A percentile compares a stretch with the other conserved stretches of the same genome.
Conservation (phyloP, 2,113 vertebrate species). For the Formicarius rufipectus region DNA sequence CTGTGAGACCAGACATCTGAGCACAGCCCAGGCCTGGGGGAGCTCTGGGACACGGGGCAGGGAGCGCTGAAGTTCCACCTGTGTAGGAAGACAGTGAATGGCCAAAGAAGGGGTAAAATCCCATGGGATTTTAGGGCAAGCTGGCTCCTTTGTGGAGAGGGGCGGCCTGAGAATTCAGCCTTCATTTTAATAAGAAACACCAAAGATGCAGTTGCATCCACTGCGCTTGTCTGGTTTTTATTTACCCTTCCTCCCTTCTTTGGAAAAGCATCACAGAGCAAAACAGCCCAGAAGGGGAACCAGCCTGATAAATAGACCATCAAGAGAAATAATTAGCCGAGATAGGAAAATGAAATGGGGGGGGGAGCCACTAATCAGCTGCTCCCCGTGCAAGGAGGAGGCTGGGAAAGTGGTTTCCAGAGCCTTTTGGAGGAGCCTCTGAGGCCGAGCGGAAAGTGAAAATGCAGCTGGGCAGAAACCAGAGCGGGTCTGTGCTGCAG, state of each 20-base stretch:
- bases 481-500: constrained; percentile 11
- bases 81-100: background rate
- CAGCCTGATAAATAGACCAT: constrained; percentile 65
- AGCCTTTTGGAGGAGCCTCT: constrained; percentile 47
- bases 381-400: constrained; percentile 18
- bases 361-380: constrained; percentile 56
- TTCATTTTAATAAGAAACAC: background rate
- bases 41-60: background rate
- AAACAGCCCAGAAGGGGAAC: constrained; percentile 40
- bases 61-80: accelerated
- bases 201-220: background rate
- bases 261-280: constrained; percentile 38
- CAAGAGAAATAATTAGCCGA: constrained; percentile 59
- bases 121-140: background rate
- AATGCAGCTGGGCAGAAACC: constrained; percentile 49
- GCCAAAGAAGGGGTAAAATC: background rate
- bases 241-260: constrained; percentile 37
- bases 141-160: background rate
- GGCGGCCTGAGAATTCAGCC: background rate
- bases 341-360: constrained; percentile 58
- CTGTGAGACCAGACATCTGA: background rate
- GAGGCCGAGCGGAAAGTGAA: constrained; percentile 28
- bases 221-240: constrained; percentile 49
- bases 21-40: background rate
- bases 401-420: constrained; percentile 51